These are phyloP conservation scores for Coracias cyanogaster DNA, from an alignment of 2,797 vertebrate genomes.

Conservation along the genomic window DNA sequence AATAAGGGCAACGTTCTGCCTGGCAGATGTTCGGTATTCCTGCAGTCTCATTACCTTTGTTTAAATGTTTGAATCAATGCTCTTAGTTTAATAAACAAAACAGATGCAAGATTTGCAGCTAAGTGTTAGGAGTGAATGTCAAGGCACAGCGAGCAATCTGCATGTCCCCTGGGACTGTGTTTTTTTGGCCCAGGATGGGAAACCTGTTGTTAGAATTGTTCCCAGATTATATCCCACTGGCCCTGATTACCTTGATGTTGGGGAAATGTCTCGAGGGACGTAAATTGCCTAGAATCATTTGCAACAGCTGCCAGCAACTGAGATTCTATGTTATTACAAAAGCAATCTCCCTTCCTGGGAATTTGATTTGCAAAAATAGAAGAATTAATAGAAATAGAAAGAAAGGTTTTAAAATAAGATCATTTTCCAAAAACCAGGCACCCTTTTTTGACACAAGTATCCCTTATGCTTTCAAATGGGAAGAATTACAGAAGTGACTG, in stretches of 20 bases:
- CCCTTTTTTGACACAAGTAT: slow-evolving; percentile 24
- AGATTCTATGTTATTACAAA: slow-evolving; percentile 71
- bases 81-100: slow-evolving; percentile 45
- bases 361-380: slow-evolving; percentile 68
- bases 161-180: background rate
- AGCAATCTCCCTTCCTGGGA: slow-evolving; percentile 66
- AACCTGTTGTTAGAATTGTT: slow-evolving; percentile 56
- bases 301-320: slow-evolving; percentile 71
- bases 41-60: slow-evolving; percentile 11
- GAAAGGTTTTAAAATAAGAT: slow-evolving; percentile 48
- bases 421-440: background rate
- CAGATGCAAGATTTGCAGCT: slow-evolving; percentile 22
- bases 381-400: slow-evolving; percentile 65
- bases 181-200: slow-evolving; percentile 56
- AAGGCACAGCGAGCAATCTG: background rate
- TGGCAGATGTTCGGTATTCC: background rate
- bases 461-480: slow-evolving; percentile 31
- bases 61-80: slow-evolving; percentile 30
- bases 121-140: background rate
- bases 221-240: slow-evolving; percentile 67
- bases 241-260: slow-evolving; percentile 72
- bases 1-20: background rate
- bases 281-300: slow-evolving; percentile 71
- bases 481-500: slow-evolving; percentile 42
- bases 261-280: slow-evolving; percentile 55